Evolutionary conservation across 2,797 vertebrate genomes (phyloP), one percentile per base, ranked within the genome.

Genomic region (Columba guinea): DNA sequence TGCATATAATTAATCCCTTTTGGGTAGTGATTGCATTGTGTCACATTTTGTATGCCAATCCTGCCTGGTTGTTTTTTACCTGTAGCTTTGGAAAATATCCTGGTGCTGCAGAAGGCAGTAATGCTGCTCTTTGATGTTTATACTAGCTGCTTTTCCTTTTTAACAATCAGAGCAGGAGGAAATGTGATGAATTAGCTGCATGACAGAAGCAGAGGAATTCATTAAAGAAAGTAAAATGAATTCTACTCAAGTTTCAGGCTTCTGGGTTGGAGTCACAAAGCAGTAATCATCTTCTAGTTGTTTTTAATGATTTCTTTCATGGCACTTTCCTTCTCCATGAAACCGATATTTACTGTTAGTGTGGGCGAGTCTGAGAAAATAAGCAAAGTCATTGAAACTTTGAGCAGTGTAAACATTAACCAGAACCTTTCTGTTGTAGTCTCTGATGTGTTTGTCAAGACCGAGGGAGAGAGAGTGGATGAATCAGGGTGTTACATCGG

Each of bases 171-270:
- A 89, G 85, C 84, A 87, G 91, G 96, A 96, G 90, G 95, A 97
- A 97, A 95, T 93, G 87, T 94, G 73, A 94, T 87, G 89, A 96
- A 97, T 97, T 97, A 97, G 60, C 95, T 84, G 94, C 95, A 93
- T 96, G 96, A 96, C 93, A 95, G 95, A 90, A 97, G 68, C 85
- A 80, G 93, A 97, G 94, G 96, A 97, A 97, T 98, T 97, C 71
- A 93, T 97, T 97, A 96, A 94, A 95, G 94, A 11, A 34, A 93
- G 84, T 60, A 86, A 97, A 97, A 88, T 95, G 80, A 91, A 83
- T 93, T 94, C 94, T 89, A 34, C 95, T 97, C 94, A 87, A 88
- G 86, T 98, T 98, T 97, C 93, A 90, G 82, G 69, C 89, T 96
- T 94, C 91, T 79, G 64, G 32, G 35, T 82, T 92, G 83, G 76